Conservation (phyloP, 2,113 vertebrate species). For the Cheirogaleus medius region DNA sequence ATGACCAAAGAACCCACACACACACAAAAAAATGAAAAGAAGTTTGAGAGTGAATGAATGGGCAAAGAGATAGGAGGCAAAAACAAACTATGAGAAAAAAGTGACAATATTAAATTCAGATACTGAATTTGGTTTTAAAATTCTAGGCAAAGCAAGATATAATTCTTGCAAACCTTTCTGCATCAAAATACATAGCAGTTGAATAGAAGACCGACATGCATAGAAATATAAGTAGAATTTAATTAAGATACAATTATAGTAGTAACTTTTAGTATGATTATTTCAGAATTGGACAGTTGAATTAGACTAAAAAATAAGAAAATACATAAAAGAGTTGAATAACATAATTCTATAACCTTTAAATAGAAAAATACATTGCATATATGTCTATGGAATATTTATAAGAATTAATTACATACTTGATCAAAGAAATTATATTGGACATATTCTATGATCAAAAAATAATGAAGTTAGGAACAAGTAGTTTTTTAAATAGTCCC, state of each 20-base stretch:
- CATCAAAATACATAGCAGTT: neutral
- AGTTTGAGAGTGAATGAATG: neutral
- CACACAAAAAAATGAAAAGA: neutral
- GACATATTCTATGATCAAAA: neutral
- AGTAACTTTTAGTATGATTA: neutral
- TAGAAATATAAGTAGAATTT: neutral
- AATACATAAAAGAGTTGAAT: neutral
- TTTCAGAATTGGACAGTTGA: neutral
- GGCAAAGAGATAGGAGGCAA: neutral
- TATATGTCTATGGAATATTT: neutral
- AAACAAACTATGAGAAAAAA: neutral
- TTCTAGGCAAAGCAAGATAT: neutral
- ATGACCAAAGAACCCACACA: neutral
- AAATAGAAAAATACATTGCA: neutral
- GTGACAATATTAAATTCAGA: neutral
- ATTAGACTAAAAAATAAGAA: neutral
- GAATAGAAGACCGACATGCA: neutral
- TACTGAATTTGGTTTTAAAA: neutral
- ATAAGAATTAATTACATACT: neutral
- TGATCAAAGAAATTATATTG: neutral
- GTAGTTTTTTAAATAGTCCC: neutral
- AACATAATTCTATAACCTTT: neutral
- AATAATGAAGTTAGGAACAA: neutral
- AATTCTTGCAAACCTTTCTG: neutral
- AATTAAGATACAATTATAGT: neutral